A percentile compares a stretch with the other conserved stretches of the same genome.
phyloP scores from a whole-genome alignment of 2,888 invertebrate species.

The Metalampra italica region DNA sequence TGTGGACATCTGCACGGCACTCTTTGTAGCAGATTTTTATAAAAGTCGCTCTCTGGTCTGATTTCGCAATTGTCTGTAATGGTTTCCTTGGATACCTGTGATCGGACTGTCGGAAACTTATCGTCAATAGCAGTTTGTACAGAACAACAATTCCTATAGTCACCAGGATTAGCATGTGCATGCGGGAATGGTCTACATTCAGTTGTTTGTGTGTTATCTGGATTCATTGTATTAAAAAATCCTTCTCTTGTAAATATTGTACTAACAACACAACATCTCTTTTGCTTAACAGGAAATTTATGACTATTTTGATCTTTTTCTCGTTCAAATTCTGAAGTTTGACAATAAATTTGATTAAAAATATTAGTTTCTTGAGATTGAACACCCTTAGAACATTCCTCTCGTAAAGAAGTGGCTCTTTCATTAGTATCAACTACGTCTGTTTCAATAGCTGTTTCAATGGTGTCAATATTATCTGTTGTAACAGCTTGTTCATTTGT shows the following conservation, averaged over 20 bases:
- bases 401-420: conserved; percentile 40
- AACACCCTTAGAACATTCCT: conserved; percentile 49
- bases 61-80: not conserved
- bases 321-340: not conserved
- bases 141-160: conserved; percentile 19
- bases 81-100: not conserved
- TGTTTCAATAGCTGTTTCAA: conserved; percentile 27
- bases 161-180: conserved; percentile 43
- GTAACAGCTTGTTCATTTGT: conserved; percentile 4
- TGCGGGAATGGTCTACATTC: conserved; percentile 32
- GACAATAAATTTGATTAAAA: not conserved
- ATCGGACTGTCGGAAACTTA: not conserved
- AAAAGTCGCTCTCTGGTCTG: not conserved
- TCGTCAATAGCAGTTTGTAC: conserved; percentile 21
- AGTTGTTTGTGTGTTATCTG: conserved; percentile 21
- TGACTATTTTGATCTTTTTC: not conserved
- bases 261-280: conserved; percentile 11
- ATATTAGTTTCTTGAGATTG: conserved; percentile 29
- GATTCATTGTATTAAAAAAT: conserved; percentile 18
- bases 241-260: conserved; percentile 13
- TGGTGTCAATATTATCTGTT: conserved; percentile 9
- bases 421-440: conserved; percentile 28
- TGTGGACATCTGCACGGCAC: not conserved
- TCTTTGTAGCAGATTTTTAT: not conserved
- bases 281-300: not conserved